Evolutionary conservation across 2,797 vertebrate species (phyloP), one percentile per base, ranked within the genome.

Genomic region (Nannoperca australis): DNA sequence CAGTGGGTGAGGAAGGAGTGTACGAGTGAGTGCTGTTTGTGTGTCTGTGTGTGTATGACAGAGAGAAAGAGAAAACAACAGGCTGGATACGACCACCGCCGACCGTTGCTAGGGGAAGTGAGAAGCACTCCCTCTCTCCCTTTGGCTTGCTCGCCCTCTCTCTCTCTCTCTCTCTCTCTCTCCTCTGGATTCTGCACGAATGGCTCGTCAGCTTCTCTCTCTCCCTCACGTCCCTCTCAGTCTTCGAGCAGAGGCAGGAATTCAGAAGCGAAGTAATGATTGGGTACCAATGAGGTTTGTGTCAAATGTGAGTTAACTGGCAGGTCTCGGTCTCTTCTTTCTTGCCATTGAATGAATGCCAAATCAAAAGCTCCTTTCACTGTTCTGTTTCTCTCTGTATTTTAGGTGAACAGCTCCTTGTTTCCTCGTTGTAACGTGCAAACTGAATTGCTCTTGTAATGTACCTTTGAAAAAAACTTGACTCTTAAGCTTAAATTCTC

Each of bases 61-160:
- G 69, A 68, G 79, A 56, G 75, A 58, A 73, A 75, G 84, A 84
- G 73, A 89, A 92, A 90, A 94, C 92, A 90, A 94, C 91, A 94
- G 92, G 94, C 93, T 93, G 91, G 85, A 93, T 90, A 92, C 87
- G 45, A 89, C 88, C 80, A 84, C 90, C 88, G 84, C 93, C 91
- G 89, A 95, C 87, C 92, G 95, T 95, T 95, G 95, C 95, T 95
- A 96, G 87, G 94, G 92, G 84, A 94, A 93, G 91, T 73, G 87
- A 91, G 90, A 93, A 89, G 83, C 90, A 90, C 93, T 93, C 90
- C 85, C 83, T 85, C 88, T 83, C 85, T 79, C 85, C 85, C 79
- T 74, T 61, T 87, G 79, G 76, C 87, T 87, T 74, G 70, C 90
- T 85, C 71, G 47, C 75, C 83, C 89, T 32, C 86, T 77, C 78